Base-by-base conservation (phyloP, 2,888 invertebrate genomes). In the Drosophila fulvimacula region DNA sequence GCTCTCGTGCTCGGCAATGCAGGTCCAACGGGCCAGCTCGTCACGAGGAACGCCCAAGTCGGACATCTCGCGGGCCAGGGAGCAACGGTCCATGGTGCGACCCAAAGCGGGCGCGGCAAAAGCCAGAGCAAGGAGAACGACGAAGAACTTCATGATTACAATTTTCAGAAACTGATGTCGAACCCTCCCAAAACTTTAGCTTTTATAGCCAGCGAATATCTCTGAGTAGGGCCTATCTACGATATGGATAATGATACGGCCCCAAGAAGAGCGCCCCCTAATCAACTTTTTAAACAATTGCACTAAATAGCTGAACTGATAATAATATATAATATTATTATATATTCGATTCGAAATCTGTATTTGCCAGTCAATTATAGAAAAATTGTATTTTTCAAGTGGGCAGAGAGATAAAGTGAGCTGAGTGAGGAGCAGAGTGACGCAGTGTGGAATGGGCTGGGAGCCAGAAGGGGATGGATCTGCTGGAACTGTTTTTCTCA, bases 1-100 rank as follows among this genome's bases (percentile, higher is more conserved):
- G 52, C 81, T 89, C 73, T 88, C 83, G 34, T 79, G 72, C 69
- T 89, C 61, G n/a, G 82, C 87, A 65, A 89, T 78, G 67, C 89
- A 88, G 0, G 82, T 74, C 88, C 89, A 90, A 15, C 44, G 59
- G 11, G 66, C 21, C 61, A 90, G 53, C 44, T 91, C 74, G 36
- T 69, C 64, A 17, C 74, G 76, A 11, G 89, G 81, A 5, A 86
- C 79, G 46, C 88, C 90, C 57, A 88, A 27, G 27, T 92, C 6
- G 58, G 58, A 21, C 85, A 91, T 78, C 57, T 85, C 86, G 10
- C 61, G 69, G 34, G 83, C 87, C 73, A 91, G 48, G 21, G 82
- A 78, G 75, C 90, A 91, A 53, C 84, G 82, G 46, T 72, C 41
- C 65, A 84, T 79, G 51, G 69, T 70, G 71, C 74, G 81, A 24